These are phyloP conservation scores for Euura lappo DNA, from an alignment of 1,140 invertebrate species.

Conservation along the genomic window DNA sequence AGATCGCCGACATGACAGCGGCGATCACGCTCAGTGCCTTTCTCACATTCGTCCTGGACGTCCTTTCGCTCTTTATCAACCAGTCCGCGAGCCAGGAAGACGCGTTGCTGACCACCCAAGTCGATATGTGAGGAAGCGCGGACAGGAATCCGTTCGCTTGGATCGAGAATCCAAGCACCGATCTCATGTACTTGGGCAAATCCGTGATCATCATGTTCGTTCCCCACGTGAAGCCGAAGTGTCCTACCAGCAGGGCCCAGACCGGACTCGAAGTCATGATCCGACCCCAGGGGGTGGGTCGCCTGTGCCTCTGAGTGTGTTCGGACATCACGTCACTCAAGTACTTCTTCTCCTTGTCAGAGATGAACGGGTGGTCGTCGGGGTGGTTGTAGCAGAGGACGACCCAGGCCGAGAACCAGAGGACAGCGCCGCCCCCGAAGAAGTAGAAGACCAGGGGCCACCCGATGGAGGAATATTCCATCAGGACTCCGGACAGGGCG, in stretches of 20 bases:
- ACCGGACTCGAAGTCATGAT: slow-evolving; percentile 76
- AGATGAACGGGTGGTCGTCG: slow-evolving; percentile 39
- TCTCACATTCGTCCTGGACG: slow-evolving; percentile 32
- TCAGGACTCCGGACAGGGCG: slow-evolving; percentile 45
- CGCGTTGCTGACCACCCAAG: slow-evolving; percentile 37
- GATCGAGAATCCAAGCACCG: slow-evolving; percentile 75
- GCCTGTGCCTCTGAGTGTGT: slow-evolving; percentile 31
- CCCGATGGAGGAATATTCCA: slow-evolving; percentile 38
- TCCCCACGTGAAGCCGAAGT: slow-evolving; percentile 86
- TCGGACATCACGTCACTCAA: slow-evolving; percentile 57
- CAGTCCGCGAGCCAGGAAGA: slow-evolving; percentile 49
- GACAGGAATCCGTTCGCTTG: slow-evolving; percentile 36
- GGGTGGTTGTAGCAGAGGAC: slow-evolving; percentile 62
- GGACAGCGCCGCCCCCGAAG: slow-evolving; percentile 56
- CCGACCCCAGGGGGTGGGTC: slow-evolving; percentile 69
- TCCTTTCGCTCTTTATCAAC: slow-evolving; percentile 33
- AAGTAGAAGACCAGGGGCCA: slow-evolving; percentile 61
- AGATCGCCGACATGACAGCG: slow-evolving; percentile 74
- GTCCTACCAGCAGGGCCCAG: slow-evolving; percentile 71
- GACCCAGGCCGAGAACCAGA: slow-evolving; percentile 51
- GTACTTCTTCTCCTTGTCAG: slow-evolving; percentile 63
- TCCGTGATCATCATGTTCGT: slow-evolving; percentile 91
- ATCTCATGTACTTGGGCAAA: slow-evolving; percentile 81
- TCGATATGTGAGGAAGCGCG: slow-evolving; percentile 41
- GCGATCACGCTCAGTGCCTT: slow-evolving; percentile 45